Base-by-base conservation (phyloP, 1,140 invertebrate genomes). In the Eupristina koningsbergeri region DNA sequence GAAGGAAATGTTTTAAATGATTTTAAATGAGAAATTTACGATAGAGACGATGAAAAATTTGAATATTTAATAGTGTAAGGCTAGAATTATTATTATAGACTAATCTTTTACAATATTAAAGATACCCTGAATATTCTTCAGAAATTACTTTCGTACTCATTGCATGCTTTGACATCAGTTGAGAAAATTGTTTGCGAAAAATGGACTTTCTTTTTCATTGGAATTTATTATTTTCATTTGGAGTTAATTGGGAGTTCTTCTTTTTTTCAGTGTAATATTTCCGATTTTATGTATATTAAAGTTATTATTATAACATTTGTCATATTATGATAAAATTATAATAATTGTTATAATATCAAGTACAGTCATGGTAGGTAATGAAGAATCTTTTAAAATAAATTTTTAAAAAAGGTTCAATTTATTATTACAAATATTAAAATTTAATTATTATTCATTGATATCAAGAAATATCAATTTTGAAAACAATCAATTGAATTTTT, bases 11-110 rank as follows among this genome's bases (percentile, higher is more conserved):
- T 58, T 39, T 64, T 73, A 45, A 81, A 81, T 74, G 73, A 75
- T 36, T 76, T 58, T 36, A 61, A 82, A 82, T 76, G 80, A 82
- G 58, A n/a, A 31, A 50, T 82, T 82, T 58, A 75, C 22, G 50
- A 58, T 13, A 39, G 17, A 58, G 78, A 80, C 73, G 47, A 73
- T 58, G 53, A 31, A 69, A 34, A 80, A 80, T 69, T 80, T 61
- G 80, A 81, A 81, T 74, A 39, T 61, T 75, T 75, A 75, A 50
- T 34, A 75, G 26, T 26, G 39, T 15, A 50, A 63, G 36, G 36
- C 64, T 29, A 15, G 36, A 80, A 80, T 80, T 80, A 50, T 69
- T 80, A 31, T 39, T 63, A 41, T 29, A 29, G 74, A 19, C 45
- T 47, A 26, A 31, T 29, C 8, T 74, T 50, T 75, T 75, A 53